Evolutionary conservation across 2,797 vertebrate species (phyloP).

Genomic region (Sebastes umbrosus): DNA sequence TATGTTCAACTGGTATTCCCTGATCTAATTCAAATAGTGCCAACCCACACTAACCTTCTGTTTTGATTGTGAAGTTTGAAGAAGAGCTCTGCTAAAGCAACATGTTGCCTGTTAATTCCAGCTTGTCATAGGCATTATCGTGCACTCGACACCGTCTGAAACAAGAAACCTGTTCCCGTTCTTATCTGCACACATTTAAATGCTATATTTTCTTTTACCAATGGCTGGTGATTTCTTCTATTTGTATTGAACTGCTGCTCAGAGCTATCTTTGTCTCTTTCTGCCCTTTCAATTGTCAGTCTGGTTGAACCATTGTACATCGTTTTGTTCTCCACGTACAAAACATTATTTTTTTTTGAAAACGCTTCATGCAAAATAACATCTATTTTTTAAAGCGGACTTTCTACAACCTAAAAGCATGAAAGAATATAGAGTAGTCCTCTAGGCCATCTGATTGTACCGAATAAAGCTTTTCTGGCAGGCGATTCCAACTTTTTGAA

Average conservation of each 20-base stretch:
- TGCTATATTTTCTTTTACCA: not conserved
- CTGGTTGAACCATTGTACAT: not conserved
- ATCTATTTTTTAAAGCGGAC: not conserved
- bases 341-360: not conserved
- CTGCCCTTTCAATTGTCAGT: not conserved
- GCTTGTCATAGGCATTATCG: not conserved
- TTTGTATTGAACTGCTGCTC: not conserved
- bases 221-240: not conserved
- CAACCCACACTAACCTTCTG: not conserved
- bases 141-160: not conserved
- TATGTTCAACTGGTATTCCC: not conserved
- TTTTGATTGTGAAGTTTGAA: not conserved
- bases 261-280: not conserved
- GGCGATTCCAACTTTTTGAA: not conserved
- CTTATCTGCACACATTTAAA: not conserved
- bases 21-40: not conserved
- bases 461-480: not conserved
- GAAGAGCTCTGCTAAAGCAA: not conserved
- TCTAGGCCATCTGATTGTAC: not conserved
- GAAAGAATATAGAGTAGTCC: not conserved
- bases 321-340: not conserved
- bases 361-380: not conserved
- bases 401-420: not conserved
- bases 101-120: not conserved
- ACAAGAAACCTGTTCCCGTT: not conserved